Evolutionary conservation across 2,888 invertebrate species (phyloP).

Genomic region (Cyclophora punctaria): DNA sequence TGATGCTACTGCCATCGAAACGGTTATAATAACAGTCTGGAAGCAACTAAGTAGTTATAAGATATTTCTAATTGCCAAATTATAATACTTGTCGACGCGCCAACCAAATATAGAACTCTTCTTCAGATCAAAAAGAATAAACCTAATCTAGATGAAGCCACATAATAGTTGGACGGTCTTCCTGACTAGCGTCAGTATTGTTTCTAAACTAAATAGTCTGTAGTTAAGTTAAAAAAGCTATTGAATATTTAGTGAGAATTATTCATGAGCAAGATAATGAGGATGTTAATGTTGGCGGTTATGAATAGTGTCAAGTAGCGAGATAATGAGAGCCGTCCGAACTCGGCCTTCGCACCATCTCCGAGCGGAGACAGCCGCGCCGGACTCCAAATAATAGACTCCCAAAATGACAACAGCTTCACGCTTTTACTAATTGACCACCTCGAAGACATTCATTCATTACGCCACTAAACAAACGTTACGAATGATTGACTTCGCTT

Average conservation of each 20-base stretch:
- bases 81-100: too few species aligned
- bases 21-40: constrained; percentile 15
- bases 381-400: constrained; percentile 38
- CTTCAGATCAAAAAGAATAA: too few species aligned
- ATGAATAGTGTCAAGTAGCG: constrained; percentile 40
- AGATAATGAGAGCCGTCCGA: constrained; percentile 50
- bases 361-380: constrained; percentile 32
- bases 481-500: constrained; percentile 54
- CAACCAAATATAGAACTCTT: too few species aligned
- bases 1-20: constrained; percentile 29
- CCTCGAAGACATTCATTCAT: constrained; percentile 54
- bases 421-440: constrained; percentile 70
- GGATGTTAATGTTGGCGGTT: constrained; percentile 53
- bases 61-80: too few species aligned
- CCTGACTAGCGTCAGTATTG: background rate
- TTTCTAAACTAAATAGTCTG: constrained; percentile 6
- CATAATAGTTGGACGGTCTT: too few species aligned
- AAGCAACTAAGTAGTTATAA: too few species aligned
- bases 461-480: constrained; percentile 49
- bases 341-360: constrained; percentile 58
- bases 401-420: constrained; percentile 64
- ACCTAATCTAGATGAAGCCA: too few species aligned
- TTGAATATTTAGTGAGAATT: constrained; percentile 41
- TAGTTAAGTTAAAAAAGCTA: constrained; percentile 26
- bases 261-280: constrained; percentile 59